phyloP scores from a whole-genome alignment of 2,888 invertebrate genomes.

The Drosophila birchii region DNA sequence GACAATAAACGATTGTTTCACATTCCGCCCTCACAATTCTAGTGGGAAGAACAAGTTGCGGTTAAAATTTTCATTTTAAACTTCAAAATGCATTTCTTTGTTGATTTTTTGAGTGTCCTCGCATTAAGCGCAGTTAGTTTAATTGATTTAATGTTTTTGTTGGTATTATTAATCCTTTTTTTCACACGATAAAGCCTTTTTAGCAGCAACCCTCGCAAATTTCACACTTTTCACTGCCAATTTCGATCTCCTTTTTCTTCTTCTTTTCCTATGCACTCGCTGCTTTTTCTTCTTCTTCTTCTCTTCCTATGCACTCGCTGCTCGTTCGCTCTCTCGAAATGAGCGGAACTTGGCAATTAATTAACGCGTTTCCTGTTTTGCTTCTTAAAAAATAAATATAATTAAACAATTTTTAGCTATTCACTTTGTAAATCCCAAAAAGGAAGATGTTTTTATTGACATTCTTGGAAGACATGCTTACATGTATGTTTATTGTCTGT shows the following conservation, averaged over 20 bases:
- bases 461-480: neutral
- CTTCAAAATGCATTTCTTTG: neutral
- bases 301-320: too few relatives aligned
- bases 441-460: slow-evolving; percentile 1
- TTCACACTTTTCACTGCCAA: too few relatives aligned
- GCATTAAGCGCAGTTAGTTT: neutral
- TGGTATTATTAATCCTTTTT: neutral
- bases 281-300: too few relatives aligned
- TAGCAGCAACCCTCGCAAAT: neutral
- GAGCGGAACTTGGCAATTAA: too few relatives aligned
- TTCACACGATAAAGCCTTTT: neutral
- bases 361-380: slow-evolving; percentile 36
- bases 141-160: neutral
- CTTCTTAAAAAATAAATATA: slow-evolving; percentile 62
- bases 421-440: slow-evolving; percentile 75
- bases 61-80: too few relatives aligned
- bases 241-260: too few relatives aligned
- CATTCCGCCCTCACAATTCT: neutral
- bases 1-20: neutral
- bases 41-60: neutral
- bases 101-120: neutral
- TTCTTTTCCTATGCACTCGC: slow-evolving; percentile 9
- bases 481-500: too few relatives aligned
- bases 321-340: too few relatives aligned
- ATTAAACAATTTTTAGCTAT: slow-evolving; percentile 62